Conservation (phyloP, 2,888 invertebrate genomes). For the Lottia scabra region DNA sequence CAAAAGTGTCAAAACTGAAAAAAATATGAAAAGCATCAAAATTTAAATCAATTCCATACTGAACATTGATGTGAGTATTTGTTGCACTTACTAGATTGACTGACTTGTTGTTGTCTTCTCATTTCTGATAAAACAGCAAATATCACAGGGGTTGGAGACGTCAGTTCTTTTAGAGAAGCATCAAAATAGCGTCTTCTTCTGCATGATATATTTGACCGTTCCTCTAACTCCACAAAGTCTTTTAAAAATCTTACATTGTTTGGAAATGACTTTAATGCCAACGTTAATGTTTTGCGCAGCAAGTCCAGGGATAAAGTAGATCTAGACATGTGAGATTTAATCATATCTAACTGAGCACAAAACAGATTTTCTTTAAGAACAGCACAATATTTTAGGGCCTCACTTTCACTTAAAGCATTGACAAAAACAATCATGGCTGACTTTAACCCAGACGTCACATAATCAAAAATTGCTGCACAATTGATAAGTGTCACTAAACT, state of each 20-base stretch:
- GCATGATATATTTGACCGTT: constrained; percentile 51
- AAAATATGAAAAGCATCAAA: too few relatives aligned
- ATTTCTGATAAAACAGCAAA: constrained; percentile 50
- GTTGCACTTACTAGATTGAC: too few relatives aligned
- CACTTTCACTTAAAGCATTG: constrained; percentile 7
- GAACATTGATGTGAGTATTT: too few relatives aligned
- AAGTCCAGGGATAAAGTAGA: constrained; percentile 40
- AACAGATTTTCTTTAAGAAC: constrained; percentile 29
- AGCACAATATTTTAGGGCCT: constrained; percentile 3
- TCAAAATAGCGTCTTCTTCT: constrained; percentile 58
- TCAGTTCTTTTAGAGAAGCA: constrained; percentile 27
- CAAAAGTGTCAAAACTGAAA: too few relatives aligned
- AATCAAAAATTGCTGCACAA: constrained; percentile 61
- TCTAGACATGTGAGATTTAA: constrained; percentile 49
- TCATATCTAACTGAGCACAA: constrained; percentile 36
- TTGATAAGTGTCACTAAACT: constrained; percentile 34
- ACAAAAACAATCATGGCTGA: constrained; percentile 29
- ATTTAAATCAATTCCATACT: too few relatives aligned
- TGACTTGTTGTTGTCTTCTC: constrained; percentile 22
- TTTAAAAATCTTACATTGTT: constrained; percentile 46
- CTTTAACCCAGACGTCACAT: constrained; percentile 51
- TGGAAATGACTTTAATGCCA: constrained; percentile 52
- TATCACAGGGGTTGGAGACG: constrained; percentile 36
- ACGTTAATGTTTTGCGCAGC: constrained; percentile 45
- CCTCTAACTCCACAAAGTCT: constrained; percentile 56